phyloP scores from a whole-genome alignment of 2,888 invertebrate genomes.

The Elgonia sp. region DNA sequence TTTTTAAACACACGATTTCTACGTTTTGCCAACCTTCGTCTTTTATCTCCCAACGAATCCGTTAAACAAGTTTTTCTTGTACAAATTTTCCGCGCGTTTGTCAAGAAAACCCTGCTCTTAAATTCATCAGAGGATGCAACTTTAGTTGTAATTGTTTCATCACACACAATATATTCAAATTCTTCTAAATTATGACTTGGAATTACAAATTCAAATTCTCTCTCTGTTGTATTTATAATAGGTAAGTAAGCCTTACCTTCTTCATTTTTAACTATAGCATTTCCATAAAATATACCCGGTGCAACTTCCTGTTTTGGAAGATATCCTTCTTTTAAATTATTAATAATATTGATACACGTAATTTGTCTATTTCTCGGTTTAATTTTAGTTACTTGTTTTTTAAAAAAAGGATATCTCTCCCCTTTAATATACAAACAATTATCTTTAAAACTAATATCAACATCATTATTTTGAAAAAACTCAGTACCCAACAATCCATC shows the following conservation, averaged over 20 bases:
- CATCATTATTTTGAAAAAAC: background rate
- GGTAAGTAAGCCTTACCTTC: constrained; percentile 31
- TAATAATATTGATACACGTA: background rate
- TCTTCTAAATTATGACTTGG: background rate
- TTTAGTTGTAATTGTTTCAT: too few relatives aligned
- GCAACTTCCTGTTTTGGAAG: background rate
- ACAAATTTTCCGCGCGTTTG: too few relatives aligned
- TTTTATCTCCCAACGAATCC: too few relatives aligned
- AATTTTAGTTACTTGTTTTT: background rate
- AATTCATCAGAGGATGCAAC: too few relatives aligned
- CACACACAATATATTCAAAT: constrained; percentile 11
- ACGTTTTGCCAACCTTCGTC: too few relatives aligned
- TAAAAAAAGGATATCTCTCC: background rate
- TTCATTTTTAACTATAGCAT: constrained; percentile 8
- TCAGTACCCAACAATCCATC: constrained; percentile 29
- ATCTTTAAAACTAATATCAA: background rate
- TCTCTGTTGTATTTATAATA: constrained; percentile 14
- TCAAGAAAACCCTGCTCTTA: too few relatives aligned
- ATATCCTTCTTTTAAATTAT: constrained; percentile 27
- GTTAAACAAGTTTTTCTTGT: too few relatives aligned
- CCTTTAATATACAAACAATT: background rate
- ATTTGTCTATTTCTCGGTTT: constrained; percentile 25
- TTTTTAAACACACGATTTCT: too few relatives aligned
- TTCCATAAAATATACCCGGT: constrained; percentile 22
- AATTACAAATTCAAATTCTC: background rate